These are phyloP conservation scores for Vultur gryphus DNA, from an alignment of 2,797 vertebrate genomes.

Conservation along the genomic window DNA sequence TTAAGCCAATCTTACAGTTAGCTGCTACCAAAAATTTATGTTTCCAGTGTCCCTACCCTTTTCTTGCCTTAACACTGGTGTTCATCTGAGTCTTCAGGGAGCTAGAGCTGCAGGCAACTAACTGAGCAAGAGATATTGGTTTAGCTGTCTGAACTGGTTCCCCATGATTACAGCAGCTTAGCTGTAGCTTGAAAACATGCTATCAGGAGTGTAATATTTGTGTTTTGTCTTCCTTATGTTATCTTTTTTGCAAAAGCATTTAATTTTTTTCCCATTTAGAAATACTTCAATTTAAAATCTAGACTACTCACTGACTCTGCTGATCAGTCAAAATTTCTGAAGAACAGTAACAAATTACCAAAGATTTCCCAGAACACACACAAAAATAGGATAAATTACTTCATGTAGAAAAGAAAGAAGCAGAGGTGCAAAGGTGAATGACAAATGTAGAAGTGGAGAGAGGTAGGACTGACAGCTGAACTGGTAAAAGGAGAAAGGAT, in stretches of 20 bases:
- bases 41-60: neutral
- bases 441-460: neutral
- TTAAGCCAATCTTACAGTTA: neutral
- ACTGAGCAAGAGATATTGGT: neutral
- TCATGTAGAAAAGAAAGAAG: neutral
- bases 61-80: neutral
- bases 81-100: neutral
- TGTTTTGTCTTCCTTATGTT: neutral
- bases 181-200: neutral
- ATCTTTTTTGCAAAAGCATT: neutral
- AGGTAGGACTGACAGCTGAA: neutral
- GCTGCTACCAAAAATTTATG: neutral
- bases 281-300: neutral
- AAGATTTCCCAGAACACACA: neutral
- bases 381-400: neutral
- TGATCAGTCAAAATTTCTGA: neutral
- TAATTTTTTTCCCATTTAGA: neutral
- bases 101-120: neutral
- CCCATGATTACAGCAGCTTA: neutral
- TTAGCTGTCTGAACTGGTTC: neutral
- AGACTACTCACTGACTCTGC: neutral
- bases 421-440: neutral
- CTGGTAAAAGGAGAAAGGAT: neutral
- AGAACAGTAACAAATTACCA: neutral
- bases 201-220: neutral